These are phyloP conservation scores for Coleophora flavipennella DNA, from an alignment of 2,888 invertebrate species.

Conservation along the genomic window DNA sequence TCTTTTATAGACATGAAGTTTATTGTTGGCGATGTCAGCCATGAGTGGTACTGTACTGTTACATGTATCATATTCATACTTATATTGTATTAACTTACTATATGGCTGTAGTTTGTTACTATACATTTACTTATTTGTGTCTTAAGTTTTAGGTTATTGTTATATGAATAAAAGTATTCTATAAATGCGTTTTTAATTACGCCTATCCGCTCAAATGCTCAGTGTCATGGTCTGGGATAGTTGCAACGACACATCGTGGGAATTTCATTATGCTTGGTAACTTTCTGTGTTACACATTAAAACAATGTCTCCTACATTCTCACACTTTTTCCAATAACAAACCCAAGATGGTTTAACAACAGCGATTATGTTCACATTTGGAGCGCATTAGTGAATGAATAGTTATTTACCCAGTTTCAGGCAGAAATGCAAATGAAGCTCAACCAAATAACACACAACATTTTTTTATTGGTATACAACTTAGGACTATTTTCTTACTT, in stretches of 20 bases:
- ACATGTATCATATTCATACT: not conserved
- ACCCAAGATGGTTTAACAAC: slow-evolving; percentile 7
- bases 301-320: slow-evolving; percentile 19
- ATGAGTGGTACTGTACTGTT: not conserved
- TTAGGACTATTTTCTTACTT: slow-evolving; percentile 61
- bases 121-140: slow-evolving; percentile 16
- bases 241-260: slow-evolving; percentile 26
- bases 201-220: too few species aligned
- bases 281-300: slow-evolving; percentile 19
- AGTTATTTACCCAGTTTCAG: too few species aligned
- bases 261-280: slow-evolving; percentile 13
- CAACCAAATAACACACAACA: slow-evolving; percentile 45
- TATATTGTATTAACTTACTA: slow-evolving; percentile 1
- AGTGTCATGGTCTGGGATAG: slow-evolving; percentile 4
- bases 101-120: too few species aligned
- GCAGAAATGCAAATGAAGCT: slow-evolving; percentile 20
- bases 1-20: not conserved
- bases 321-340: slow-evolving; percentile 21
- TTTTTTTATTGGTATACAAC: slow-evolving; percentile 67
- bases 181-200: not conserved
- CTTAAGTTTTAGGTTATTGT: slow-evolving; percentile 29
- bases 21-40: too few species aligned
- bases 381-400: not conserved
- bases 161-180: slow-evolving; percentile 20
- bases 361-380: too few species aligned